These are phyloP conservation scores for Diabrotica undecimpunctata DNA, from an alignment of 1,140 invertebrate species.

Conservation along the genomic window DNA sequence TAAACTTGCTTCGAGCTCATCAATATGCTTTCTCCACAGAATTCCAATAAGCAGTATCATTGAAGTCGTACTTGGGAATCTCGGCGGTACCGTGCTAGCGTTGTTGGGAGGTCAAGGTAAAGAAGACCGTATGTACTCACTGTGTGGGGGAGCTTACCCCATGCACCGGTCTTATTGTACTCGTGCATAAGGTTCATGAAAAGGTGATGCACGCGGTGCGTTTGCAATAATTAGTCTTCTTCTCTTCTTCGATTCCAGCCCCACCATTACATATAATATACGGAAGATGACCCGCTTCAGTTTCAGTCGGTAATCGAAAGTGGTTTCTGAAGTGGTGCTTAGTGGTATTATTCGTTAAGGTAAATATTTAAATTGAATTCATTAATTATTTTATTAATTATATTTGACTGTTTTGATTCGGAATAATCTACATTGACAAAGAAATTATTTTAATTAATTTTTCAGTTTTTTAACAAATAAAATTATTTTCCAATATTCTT, in stretches of 20 bases:
- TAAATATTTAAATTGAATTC: no score
- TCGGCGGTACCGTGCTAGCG: conserved; percentile 3
- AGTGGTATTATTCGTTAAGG: not conserved
- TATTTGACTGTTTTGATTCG: no score
- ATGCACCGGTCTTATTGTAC: no score
- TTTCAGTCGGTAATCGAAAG: not conserved
- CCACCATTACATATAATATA: not conserved
- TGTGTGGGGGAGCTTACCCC: no score
- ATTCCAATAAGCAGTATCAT: not conserved
- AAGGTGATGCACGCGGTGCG: not conserved
- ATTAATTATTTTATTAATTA: no score
- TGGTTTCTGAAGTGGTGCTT: not conserved
- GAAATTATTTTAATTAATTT: no score
- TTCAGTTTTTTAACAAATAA: no score
- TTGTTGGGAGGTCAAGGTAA: no score
- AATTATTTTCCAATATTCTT: no score
- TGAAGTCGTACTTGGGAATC: conserved; percentile 14
- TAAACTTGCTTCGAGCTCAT: no score
- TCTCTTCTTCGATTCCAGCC: not conserved
- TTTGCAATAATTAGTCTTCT: not conserved
- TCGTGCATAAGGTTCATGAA: no score
- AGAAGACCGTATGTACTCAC: conserved; percentile 33
- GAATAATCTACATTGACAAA: no score
- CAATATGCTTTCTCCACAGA: not conserved
- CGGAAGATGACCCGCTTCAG: not conserved